Evolutionary conservation across 2,797 vertebrate genomes (phyloP), one percentile per base, ranked within the genome.

Genomic region (Helicolenus hilgendorfi): DNA sequence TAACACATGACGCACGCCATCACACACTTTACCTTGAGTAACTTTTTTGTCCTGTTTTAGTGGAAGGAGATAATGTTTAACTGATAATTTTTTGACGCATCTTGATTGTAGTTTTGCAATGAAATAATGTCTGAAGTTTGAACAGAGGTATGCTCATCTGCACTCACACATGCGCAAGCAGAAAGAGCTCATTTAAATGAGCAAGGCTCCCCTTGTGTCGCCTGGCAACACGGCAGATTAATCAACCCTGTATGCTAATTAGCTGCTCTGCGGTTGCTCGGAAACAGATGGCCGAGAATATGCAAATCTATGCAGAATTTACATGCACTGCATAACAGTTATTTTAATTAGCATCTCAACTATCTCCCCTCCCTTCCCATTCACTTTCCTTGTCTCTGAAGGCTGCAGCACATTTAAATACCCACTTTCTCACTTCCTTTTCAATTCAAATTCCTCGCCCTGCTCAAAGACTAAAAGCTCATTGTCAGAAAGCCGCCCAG

Each of bases 271-370:
- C 97, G 97, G 98, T 98, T 98, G 98, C 98, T 97, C 96, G 98
- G 97, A 99, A 99, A 99, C 99, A 99, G 98, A 99, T 99, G 99
- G 98, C 97, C 89, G 97, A 97, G 98, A 99, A 98, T 98, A 99
- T 99, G 98, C 98, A 99, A 98, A 99, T 99, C 97, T 98, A 98
- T 98, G 98, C 98, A 99, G 98, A 98, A 99, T 98, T 98, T 98
- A 98, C 98, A 98, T 98, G 96, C 96, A 95, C 97, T 98, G 98
- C 98, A 98, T 98, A 99, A 98, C 98, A 96, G 97, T 97, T 98
- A 98, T 97, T 98, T 96, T 96, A 96, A 97, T 97, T 96, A 96
- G 94, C 93, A 93, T 96, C 92, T 94, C 94, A 74, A 76, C 89
- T 92, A 49, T 49, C 95, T 93, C 85, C 95, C 96, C 96, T 92